Base-by-base conservation (phyloP, 1,140 invertebrate species). In the Mactra quadrangularis region DNA sequence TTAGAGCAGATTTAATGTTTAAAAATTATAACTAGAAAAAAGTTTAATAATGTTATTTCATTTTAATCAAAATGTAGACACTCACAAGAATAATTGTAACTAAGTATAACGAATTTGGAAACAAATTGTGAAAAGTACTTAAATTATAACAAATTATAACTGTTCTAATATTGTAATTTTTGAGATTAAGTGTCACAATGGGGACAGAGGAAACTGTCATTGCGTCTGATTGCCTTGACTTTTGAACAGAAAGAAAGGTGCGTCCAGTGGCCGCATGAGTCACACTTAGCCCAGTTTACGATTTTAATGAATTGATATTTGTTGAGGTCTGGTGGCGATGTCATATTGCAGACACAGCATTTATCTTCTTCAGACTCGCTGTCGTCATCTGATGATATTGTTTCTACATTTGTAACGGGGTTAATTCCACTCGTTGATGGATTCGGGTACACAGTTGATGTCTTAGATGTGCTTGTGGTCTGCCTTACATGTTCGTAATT, bases 301-400 rank as follows among this genome's bases (percentile, higher is more conserved):
- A 57, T 75, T 31, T 75, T 75, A 0, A 75, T 22, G 57, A 15
- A n/a, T 38, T 31, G 72, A 6, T 25, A 59, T 2, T 22, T 41
- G n/a, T 29, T 9, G 19, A 60, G 25, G 22, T 41, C 25, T 41
- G 55, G 35, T 22, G 72, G 72, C 3, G 33, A 25, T 0, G 22
- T 22, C n/a, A 27, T 35, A 0, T n/a, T n/a, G 25, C 72, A 60
- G 1, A 75, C 72, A 47, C 72, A 75, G 29, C 72, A 75, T 59
- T 7, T 15, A 9, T 45, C 72, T n/a, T 57, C 53, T 6, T 72
- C 70, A 22, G 1, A 25, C 0, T 52, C 29, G 3, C 2, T 22
- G 11, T 75, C 72, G 19, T 11, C 33, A 60, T 29, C 31, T 0
- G 17, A 17, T 7, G 17, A n/a, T 7, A n/a, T 13, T 7, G 17